Base-by-base conservation (phyloP, 2,113 vertebrate species). In the Polypterus senegalus region DNA sequence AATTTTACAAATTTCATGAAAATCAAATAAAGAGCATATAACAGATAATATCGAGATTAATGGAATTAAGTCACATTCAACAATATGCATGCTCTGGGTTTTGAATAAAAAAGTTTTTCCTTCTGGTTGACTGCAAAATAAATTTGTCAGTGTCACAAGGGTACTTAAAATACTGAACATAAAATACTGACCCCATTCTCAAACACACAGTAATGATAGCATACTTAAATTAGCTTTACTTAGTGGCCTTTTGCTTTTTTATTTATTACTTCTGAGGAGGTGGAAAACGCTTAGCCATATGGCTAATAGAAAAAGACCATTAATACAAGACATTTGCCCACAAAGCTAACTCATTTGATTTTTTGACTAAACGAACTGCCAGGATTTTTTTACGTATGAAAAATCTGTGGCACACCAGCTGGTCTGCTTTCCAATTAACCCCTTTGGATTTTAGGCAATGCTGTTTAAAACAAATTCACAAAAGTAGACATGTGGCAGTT, bases 181-280 rank as follows among this genome's bases (percentile, higher is more conserved):
- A 27, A 27, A 27, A 27, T 27, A 27, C 27, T 27, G 27, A 27
- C 27, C 27, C 27, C 27, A 27, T 27, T 27, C 27, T 27, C 27
- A 27, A 27, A 27, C 27, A 2, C 27, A 27, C 27, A 27, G 27
- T 2, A 27, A 27, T 27, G 27, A 27, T 27, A 27, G 27, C 46
- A 9, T 11, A 43, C 46, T 49, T 27, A 4, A 57, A 61, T 10
- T 48, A 6, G 44, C 10, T 48, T 46, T 52, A 45, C 11, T 59
- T 62, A 48, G 48, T 48, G 60, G 8, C 61, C 56, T 49, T 63
- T 54, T 11, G 5, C 4, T 45, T 56, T 66, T 54, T 66, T 55
- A 62, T 62, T 62, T 66, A 66, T 62, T 58, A 57, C 61, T 58
- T 53, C 59, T 48, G 65, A 66, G 65, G 58, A 59, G 49, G 49